These are phyloP conservation scores for Arremon brunneinucha DNA, from an alignment of 2,797 vertebrate species.

Conservation along the genomic window DNA sequence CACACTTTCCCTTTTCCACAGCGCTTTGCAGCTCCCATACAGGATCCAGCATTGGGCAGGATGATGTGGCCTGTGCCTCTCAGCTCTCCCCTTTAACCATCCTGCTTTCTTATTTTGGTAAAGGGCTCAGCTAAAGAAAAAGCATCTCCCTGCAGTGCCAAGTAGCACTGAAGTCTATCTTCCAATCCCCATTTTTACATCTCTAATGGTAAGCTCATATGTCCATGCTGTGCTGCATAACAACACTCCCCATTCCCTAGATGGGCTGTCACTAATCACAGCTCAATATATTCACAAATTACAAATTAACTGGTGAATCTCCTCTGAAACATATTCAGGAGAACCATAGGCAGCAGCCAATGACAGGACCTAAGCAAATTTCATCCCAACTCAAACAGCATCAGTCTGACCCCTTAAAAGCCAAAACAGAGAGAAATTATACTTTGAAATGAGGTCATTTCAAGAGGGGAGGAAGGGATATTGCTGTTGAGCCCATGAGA, in stretches of 20 bases:
- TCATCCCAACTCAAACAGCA: background rate
- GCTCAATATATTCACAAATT: background rate
- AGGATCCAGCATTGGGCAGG: background rate
- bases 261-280: background rate
- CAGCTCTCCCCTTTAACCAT: background rate
- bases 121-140: background rate
- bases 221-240: background rate
- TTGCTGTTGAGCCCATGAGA: background rate
- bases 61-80: background rate
- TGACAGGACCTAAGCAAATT: background rate
- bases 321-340: background rate
- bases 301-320: background rate
- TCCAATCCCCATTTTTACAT: background rate
- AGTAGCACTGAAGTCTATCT: background rate
- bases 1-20: background rate
- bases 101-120: background rate
- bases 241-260: background rate
- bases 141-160: background rate
- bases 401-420: background rate
- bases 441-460: slow-evolving; percentile 14
- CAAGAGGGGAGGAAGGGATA: background rate
- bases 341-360: background rate
- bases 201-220: background rate
- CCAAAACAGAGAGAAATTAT: background rate
- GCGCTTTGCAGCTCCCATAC: background rate